These are phyloP conservation scores for Diplogasteroides magnus DNA, from an alignment of 1,140 invertebrate genomes.

Conservation along the genomic window DNA sequence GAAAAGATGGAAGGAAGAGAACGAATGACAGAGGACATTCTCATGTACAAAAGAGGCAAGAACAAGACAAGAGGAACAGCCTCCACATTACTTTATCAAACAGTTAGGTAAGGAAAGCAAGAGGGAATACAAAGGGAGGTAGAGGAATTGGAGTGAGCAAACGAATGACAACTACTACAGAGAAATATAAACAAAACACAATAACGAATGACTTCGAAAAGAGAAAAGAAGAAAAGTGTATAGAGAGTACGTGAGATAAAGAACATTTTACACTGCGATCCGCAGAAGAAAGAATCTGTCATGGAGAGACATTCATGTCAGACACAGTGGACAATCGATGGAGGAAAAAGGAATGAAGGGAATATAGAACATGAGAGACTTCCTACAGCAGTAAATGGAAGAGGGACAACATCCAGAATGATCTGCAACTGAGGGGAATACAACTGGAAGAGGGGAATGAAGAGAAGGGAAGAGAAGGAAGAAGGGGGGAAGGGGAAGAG, in stretches of 20 bases:
- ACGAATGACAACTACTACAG: not conserved
- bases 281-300: too few species aligned
- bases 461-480: not conserved
- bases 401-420: not conserved
- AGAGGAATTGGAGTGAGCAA: not conserved
- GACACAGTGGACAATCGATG: too few species aligned
- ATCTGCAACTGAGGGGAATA: not conserved
- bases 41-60: not conserved
- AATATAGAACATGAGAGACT: constrained; percentile 1
- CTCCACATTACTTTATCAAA: too few species aligned
- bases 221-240: too few species aligned
- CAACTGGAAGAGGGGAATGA: not conserved
- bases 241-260: too few species aligned
- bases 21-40: too few species aligned
- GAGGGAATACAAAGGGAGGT: too few species aligned
- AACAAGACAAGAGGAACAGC: not conserved
- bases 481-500: not conserved
- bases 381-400: constrained; percentile 5
- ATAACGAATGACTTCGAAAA: too few species aligned
- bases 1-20: not conserved
- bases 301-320: too few species aligned
- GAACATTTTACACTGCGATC: too few species aligned
- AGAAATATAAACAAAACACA: too few species aligned
- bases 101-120: not conserved
- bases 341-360: not conserved